Base-by-base conservation (phyloP, 2,113 vertebrate genomes). In the Etheostoma cragini region DNA sequence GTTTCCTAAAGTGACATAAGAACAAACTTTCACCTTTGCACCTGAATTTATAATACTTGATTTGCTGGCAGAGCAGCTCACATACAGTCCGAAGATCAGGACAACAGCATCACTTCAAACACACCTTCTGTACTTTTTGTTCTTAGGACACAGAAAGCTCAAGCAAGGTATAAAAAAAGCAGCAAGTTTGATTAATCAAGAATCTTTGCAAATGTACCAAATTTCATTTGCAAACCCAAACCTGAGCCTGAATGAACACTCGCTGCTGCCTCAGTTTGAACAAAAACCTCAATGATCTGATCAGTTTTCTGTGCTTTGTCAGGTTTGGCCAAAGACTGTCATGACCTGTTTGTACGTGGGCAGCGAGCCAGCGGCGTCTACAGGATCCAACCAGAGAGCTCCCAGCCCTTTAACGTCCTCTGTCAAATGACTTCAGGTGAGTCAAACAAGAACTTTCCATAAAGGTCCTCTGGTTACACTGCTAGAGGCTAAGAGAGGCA, bases 361-460 rank as follows among this genome's bases (percentile, higher is more conserved):
- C 93, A 96, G 78, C 85, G 87, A 47, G 89, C 64, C 76, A 96
- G 95, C 0, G 96, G 96, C 0, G 0, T 97, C 17, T 97, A 96
- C 88, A 89, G 92, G 15, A 94, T 98, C 86, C 96, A 96, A 35
- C 96, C 96, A 0, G 14, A 58, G 6, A 91, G 88, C 35, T 95
- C 95, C 1, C 82, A 74, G 3, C 92, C 95, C 0, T 97, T 98
- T 85, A 82, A 89, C 53, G 96, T 95, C 68, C 94, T 95, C 87
- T 98, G 97, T 0, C 92, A 97, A 61, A 96, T 97, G 94, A 95
- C 89, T 0, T 6, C 94, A 91, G 97, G 97, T 97, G 91, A 92
- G 89, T 68, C 62, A 19, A 6, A 38, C 47, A 16, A 24, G 17
- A 56, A 17, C 1, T 12, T 62, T 35, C 11, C 13, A 15, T 16